Evolutionary conservation across 2,113 vertebrate genomes (phyloP).

Genomic region (Bungarus multicinctus): DNA sequence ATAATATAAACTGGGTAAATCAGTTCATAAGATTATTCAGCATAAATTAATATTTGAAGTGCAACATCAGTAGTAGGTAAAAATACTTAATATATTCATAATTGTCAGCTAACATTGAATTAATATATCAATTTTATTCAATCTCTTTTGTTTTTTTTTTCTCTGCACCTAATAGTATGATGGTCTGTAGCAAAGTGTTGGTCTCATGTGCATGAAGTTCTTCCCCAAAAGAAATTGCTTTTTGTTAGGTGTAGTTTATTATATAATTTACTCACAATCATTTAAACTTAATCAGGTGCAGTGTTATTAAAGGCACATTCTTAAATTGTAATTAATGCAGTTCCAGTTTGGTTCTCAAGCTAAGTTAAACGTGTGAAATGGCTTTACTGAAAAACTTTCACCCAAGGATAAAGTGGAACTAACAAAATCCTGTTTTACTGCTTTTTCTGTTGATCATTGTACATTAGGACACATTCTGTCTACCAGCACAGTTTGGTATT

Average conservation of each 20-base stretch:
- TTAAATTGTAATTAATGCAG: background rate
- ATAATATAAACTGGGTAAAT: background rate
- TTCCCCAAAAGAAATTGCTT: background rate
- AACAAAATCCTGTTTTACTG: background rate
- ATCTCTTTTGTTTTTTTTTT: background rate
- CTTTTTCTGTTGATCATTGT: background rate
- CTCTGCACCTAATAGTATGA: background rate
- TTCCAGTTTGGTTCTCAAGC: background rate
- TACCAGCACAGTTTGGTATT: background rate
- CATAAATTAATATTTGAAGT: background rate
- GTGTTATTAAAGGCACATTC: background rate
- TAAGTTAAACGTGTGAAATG: background rate
- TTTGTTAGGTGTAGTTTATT: background rate
- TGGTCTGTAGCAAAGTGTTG: background rate
- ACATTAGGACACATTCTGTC: background rate
- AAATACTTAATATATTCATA: background rate
- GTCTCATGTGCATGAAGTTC: background rate
- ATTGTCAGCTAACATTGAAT: background rate
- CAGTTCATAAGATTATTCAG: background rate
- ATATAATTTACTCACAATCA: background rate
- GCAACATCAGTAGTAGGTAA: background rate
- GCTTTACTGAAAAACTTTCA: background rate
- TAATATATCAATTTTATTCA: background rate
- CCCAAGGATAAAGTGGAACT: background rate
- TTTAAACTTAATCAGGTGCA: background rate